A percentile compares a stretch with the other conserved stretches of the same genome.
These are phyloP conservation scores for Notospermus geniculatus DNA, from an alignment of 1,140 invertebrate genomes.

Conservation along the genomic window DNA sequence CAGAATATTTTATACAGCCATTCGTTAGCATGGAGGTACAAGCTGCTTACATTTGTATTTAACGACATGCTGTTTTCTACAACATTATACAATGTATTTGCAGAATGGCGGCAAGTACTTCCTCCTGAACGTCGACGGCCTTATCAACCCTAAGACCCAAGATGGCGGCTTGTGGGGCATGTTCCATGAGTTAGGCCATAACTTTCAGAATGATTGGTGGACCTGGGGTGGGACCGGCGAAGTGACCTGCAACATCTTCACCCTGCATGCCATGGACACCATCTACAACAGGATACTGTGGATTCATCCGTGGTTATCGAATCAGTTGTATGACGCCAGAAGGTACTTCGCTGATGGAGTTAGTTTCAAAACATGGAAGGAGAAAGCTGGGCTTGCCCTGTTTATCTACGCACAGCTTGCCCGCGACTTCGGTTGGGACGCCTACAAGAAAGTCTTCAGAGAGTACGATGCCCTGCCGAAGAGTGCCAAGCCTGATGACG, in stretches of 20 bases:
- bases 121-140: conserved; percentile 23
- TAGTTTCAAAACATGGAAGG: conserved; percentile 21
- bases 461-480: too few relatives aligned
- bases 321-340: conserved; percentile 5
- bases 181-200: conserved; percentile 35
- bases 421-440: too few relatives aligned
- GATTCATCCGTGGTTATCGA: conserved; percentile 23
- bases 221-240: conserved; percentile 29
- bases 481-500: too few relatives aligned
- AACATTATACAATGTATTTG: too few relatives aligned
- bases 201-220: conserved; percentile 27
- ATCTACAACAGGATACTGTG: conserved; percentile 20
- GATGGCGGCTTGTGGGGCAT: conserved; percentile 28
- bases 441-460: too few relatives aligned
- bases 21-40: too few relatives aligned
- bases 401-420: too few relatives aligned
- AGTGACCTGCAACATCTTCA: conserved; percentile 34
- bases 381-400: not conserved
- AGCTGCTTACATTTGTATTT: too few relatives aligned
- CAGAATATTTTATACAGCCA: too few relatives aligned
- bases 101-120: not conserved
- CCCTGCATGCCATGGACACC: conserved; percentile 29
- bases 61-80: too few relatives aligned
- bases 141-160: conserved; percentile 9
- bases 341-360: conserved; percentile 19